Conservation (phyloP, 2,888 invertebrate genomes). For the Agriopis leucophaearia region DNA sequence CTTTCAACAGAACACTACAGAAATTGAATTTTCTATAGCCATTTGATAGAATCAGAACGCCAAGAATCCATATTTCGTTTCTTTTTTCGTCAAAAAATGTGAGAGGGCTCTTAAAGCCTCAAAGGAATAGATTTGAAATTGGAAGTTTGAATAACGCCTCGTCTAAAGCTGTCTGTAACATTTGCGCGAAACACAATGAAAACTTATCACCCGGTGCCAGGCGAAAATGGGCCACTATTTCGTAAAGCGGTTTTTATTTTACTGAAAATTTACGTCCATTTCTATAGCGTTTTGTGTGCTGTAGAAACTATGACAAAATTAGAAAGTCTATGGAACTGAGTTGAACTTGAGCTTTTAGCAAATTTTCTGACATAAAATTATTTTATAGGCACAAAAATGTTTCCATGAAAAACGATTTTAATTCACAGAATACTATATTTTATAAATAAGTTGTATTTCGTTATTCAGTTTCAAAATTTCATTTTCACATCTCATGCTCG, state of each 20-base stretch:
- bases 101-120: not conserved
- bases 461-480: no score
- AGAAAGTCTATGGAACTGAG: not conserved
- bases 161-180: not conserved
- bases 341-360: not conserved
- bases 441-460: no score
- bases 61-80: no score
- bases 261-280: conserved; percentile 1
- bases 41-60: no score
- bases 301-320: not conserved
- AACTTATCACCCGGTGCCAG: conserved; percentile 14
- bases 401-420: no score
- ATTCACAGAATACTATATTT: no score
- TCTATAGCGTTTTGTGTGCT: not conserved
- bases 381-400: no score
- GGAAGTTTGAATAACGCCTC: conserved; percentile 20
- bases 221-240: conserved; percentile 13
- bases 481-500: no score
- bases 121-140: conserved; percentile 13
- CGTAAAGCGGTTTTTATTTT: conserved; percentile 13
- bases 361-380: not conserved
- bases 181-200: conserved; percentile 7
- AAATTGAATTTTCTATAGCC: no score
- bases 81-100: no score
- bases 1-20: no score